Conservation (phyloP, 2,797 vertebrate genomes). For the Cryptoprocta ferox region DNA sequence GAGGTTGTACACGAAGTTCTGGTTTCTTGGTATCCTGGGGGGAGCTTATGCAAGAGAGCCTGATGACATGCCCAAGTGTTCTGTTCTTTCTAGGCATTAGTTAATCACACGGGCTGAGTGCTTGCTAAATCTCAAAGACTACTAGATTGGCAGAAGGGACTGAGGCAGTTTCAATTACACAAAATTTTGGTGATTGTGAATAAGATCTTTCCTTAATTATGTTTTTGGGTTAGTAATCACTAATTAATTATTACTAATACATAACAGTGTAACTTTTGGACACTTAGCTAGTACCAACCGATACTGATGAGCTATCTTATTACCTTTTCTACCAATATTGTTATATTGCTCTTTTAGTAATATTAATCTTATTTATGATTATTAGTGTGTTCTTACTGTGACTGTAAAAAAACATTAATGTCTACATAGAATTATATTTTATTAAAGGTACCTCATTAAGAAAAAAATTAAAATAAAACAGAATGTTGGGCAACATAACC, state of each 20-base stretch:
- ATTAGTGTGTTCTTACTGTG: background rate
- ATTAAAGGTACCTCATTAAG: background rate
- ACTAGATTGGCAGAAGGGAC: background rate
- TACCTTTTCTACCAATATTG: background rate
- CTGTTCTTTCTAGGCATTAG: background rate
- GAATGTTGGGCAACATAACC: background rate
- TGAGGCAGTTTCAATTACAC: background rate
- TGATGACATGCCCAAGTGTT: background rate
- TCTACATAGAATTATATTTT: background rate
- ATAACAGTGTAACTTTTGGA: background rate
- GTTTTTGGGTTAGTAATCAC: background rate
- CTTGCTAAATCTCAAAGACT: background rate
- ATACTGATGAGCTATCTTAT: background rate
- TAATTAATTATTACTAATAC: background rate
- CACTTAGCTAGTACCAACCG: background rate
- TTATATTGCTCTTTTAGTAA: background rate
- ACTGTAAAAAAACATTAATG: background rate
- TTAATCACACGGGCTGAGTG: background rate
- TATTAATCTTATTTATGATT: background rate
- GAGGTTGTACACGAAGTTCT: background rate
- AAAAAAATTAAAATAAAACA: background rate
- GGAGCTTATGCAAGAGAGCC: background rate
- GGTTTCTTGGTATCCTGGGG: background rate
- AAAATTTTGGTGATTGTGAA: background rate
- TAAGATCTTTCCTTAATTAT: background rate